Conservation (phyloP, 2,888 invertebrate genomes). For the Eustalomyia histrio region DNA sequence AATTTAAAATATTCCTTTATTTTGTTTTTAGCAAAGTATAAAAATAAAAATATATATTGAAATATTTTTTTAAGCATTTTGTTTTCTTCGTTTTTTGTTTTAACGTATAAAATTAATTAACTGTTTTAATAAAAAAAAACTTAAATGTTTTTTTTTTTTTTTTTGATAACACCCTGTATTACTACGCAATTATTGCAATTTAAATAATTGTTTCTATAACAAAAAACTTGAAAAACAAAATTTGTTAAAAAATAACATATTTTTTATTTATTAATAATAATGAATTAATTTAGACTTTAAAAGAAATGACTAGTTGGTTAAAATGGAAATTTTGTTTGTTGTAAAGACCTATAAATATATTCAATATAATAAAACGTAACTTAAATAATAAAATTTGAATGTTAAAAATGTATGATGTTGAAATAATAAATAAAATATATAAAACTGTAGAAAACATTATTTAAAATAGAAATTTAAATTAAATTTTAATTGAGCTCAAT, state of each 20-base stretch:
- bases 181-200: slow-evolving; percentile 63
- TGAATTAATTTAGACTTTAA: slow-evolving; percentile 61
- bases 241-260: slow-evolving; percentile 50
- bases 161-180: slow-evolving; percentile 64
- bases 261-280: slow-evolving; percentile 30
- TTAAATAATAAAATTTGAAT: slow-evolving; percentile 11
- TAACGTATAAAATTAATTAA: slow-evolving; percentile 60
- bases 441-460: background rate
- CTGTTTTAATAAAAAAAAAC: slow-evolving; percentile 59
- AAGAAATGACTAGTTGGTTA: slow-evolving; percentile 61
- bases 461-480: background rate
- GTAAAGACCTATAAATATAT: slow-evolving; percentile 13
- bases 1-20: slow-evolving; percentile 4
- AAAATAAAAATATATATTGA: slow-evolving; percentile 59
- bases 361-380: slow-evolving; percentile 6
- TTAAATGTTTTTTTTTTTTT: slow-evolving; percentile 33
- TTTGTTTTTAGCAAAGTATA: slow-evolving; percentile 34
- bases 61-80: slow-evolving; percentile 18
- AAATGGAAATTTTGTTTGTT: slow-evolving; percentile 12
- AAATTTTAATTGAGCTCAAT: background rate
- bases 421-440: slow-evolving; percentile 18
- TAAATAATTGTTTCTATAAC: slow-evolving; percentile 62
- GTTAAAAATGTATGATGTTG: background rate
- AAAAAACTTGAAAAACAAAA: slow-evolving; percentile 42
- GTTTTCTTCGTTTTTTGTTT: slow-evolving; percentile 18